Conservation (phyloP, 2,888 invertebrate species). For the Brenthis hecate region DNA sequence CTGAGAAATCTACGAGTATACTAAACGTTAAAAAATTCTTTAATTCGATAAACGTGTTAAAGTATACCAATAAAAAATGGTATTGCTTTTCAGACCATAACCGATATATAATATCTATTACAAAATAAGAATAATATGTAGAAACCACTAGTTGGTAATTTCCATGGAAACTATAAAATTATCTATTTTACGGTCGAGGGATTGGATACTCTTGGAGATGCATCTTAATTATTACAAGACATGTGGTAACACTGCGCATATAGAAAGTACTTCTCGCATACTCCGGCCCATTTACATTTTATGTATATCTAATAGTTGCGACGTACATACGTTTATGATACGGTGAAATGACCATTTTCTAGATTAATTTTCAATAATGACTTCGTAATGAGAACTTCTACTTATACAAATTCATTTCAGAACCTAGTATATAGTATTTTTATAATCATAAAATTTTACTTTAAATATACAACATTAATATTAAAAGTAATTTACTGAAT, state of each 20-base stretch:
- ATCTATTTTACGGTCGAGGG: conserved; percentile 35
- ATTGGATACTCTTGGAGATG: conserved; percentile 24
- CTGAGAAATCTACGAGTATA: no score
- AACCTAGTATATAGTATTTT: no score
- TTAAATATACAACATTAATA: no score
- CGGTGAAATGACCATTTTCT: no score
- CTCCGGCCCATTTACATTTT: conserved; percentile 2
- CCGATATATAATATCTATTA: conserved; percentile 36
- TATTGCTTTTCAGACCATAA: conserved; percentile 32
- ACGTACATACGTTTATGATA: no score
- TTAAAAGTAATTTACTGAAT: no score
- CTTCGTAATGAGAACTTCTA: no score
- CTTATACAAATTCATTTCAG: no score
- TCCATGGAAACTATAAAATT: conserved; percentile 35
- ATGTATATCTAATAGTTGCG: no score
- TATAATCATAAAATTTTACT: no score
- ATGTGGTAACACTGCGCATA: conserved; percentile 16
- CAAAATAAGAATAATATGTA: conserved; percentile 23
- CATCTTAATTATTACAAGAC: conserved; percentile 37
- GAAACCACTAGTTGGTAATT: conserved; percentile 31
- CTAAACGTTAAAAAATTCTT: no score
- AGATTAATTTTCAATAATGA: no score
- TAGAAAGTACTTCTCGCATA: neutral
- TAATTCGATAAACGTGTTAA: conserved; percentile 5
- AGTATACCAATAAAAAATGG: conserved; percentile 26